A percentile compares a stretch with the other conserved stretches of the same genome.
Evolutionary conservation across 2,113 vertebrate species (phyloP).

Genomic region (Oxyura jamaicensis): DNA sequence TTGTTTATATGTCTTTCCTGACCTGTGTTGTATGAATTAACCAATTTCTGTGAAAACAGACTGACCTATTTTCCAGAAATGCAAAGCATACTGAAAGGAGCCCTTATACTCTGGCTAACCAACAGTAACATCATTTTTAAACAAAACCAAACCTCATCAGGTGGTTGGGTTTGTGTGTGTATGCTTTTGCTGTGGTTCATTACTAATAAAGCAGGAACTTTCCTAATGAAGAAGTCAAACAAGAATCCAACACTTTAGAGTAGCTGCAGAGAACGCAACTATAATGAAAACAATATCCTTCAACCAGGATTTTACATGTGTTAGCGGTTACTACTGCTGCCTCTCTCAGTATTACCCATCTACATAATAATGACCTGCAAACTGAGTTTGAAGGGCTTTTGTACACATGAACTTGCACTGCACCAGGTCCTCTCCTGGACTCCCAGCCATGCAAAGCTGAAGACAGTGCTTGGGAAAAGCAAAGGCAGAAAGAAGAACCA

Average conservation of each 20-base stretch:
- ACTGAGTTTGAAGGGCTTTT: not conserved
- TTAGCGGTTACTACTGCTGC: slow-evolving; percentile 38
- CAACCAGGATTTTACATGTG: slow-evolving; percentile 58
- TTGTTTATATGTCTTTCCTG: not conserved
- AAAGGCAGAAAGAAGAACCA: not conserved
- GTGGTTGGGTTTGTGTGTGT: not conserved
- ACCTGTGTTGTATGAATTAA: not conserved
- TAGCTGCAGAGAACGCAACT: slow-evolving; percentile 58
- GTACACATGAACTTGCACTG: not conserved
- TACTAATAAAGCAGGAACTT: slow-evolving; percentile 34
- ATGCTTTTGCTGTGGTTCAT: not conserved
- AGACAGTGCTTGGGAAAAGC: not conserved
- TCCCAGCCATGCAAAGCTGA: not conserved
- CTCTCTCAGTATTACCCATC: not conserved
- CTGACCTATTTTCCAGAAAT: slow-evolving; percentile 50
- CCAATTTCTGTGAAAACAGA: slow-evolving; percentile 37
- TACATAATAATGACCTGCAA: not conserved
- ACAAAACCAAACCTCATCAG: not conserved
- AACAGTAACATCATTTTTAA: not conserved
- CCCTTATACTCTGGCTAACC: slow-evolving; percentile 8
- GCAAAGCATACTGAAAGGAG: slow-evolving; percentile 29
- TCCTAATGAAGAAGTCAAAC: slow-evolving; percentile 63
- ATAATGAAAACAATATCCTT: slow-evolving; percentile 65
- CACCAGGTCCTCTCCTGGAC: accelerated
- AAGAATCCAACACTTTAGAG: slow-evolving; percentile 49